phyloP scores from a whole-genome alignment of 2,888 invertebrate species.

The Cheilosia scutellata region DNA sequence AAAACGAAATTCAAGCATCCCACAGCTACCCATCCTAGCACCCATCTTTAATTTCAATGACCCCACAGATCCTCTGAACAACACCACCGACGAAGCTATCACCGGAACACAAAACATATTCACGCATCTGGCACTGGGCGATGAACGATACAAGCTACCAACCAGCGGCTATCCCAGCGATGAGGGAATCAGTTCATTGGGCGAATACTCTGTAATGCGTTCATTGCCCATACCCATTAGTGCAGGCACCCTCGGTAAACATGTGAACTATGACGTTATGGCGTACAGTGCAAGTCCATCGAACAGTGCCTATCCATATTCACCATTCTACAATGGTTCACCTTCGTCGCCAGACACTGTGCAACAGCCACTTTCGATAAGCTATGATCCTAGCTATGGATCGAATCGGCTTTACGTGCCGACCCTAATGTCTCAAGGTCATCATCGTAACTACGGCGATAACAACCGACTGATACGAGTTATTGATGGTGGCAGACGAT shows the following conservation, averaged over 20 bases:
- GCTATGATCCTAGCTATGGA: slow-evolving; percentile 80
- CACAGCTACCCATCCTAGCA: slow-evolving; percentile 73
- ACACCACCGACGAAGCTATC: slow-evolving; percentile 16
- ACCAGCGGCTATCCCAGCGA: slow-evolving; percentile 74
- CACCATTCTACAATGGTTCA: slow-evolving; percentile 81
- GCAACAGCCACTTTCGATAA: slow-evolving; percentile 77
- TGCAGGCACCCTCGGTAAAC: slow-evolving; percentile 35
- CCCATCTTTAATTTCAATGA: slow-evolving; percentile 66
- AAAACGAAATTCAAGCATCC: slow-evolving; percentile 81
- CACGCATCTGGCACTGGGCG: slow-evolving; percentile 79
- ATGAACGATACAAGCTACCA: slow-evolving; percentile 76
- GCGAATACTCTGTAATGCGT: slow-evolving; percentile 75
- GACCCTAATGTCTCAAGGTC: slow-evolving; percentile 45
- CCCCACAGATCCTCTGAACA: slow-evolving; percentile 41
- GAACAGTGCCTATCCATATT: slow-evolving; percentile 78
- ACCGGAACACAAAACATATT: slow-evolving; percentile 77
- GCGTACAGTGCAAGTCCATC: slow-evolving; percentile 82
- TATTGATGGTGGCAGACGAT: slow-evolving; percentile 37
- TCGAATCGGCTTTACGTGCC: slow-evolving; percentile 80
- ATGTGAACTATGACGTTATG: slow-evolving; percentile 45
- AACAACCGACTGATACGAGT: slow-evolving; percentile 54
- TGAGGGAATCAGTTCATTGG: slow-evolving; percentile 81
- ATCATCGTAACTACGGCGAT: slow-evolving; percentile 19
- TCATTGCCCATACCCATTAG: slow-evolving; percentile 81
- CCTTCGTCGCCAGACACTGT: slow-evolving; percentile 77